Evolutionary conservation across 53 echinoderm and acorn worm species (phyloP), one percentile per base, ranked within the genome.

Genomic region (Astropecten irregularis): DNA sequence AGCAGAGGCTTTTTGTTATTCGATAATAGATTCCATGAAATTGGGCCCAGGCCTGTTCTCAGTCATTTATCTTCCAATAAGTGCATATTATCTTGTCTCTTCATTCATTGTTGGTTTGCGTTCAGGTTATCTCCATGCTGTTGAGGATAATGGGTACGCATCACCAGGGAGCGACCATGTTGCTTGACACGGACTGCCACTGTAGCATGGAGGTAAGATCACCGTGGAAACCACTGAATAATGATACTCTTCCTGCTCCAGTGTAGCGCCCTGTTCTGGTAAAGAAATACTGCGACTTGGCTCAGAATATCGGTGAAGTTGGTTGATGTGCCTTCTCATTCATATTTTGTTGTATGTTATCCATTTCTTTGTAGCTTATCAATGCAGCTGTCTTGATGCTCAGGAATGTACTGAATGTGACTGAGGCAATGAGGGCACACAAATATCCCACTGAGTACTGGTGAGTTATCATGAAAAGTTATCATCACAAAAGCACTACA

Each of bases 151-250:
- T 90, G 11, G 71, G 71, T 2, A 66, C 46, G 2, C 93, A 93
- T 69, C 82, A 88, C 26, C 71, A 76, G 32, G 90, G 90, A 18
- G 68, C 90, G 14, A 64, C 82, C 18, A 76, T 93, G 37, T 33
- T 93, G 2, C 47, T 91, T 15, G 90, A 93, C 32, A 82, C 90
- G 10, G 90, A 93, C 71, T 93, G 93, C 68, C 85, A 81, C 40
- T 93, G 93, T 39, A 93, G 93, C 81, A 57, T 87, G 67, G 90
- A 93, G 93, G 90, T 93, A 53, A 67, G 77, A 31, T n/a, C n/a
- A n/a, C n/a, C n/a, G n/a, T n/a, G n/a, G n/a, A n/a, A n/a, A n/a
- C n/a, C n/a, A n/a, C n/a, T n/a, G n/a, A n/a, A n/a, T n/a, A n/a
- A n/a, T n/a, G n/a, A n/a, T n/a, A n/a, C n/a, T n/a, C n/a, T n/a